Percentiles rank a stretch among this genome's conserved stretches.
These are phyloP conservation scores for Bombus difficillimus DNA, from an alignment of 1,140 invertebrate genomes.

Conservation along the genomic window DNA sequence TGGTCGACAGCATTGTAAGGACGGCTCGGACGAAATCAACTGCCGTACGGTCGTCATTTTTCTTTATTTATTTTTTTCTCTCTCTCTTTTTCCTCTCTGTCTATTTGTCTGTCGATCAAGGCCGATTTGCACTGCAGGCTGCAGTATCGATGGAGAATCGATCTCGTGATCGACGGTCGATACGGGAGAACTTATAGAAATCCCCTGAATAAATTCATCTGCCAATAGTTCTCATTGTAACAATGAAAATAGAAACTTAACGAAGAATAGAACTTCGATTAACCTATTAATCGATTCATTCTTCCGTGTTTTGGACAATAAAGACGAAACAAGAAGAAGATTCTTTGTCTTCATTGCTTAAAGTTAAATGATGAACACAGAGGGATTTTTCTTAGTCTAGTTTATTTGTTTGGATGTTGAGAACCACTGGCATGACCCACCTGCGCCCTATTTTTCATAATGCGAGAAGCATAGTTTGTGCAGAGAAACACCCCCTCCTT, in stretches of 20 bases:
- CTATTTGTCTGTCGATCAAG: background rate
- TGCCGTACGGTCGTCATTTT: conserved; percentile 82
- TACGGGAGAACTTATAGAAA: background rate
- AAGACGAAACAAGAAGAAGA: background rate
- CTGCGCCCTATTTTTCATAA: conserved; percentile 27
- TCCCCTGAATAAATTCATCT: background rate
- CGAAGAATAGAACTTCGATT: background rate
- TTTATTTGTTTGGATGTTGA: background rate
- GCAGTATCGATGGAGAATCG: background rate
- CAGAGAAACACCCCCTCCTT: background rate
- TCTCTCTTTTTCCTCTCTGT: background rate
- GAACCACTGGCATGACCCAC: background rate
- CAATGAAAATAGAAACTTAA: background rate
- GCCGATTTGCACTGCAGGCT: background rate
- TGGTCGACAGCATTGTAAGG: conserved; percentile 85
- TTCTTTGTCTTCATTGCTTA: background rate
- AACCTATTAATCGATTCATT: background rate
- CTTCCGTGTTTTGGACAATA: background rate
- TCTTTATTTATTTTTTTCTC: conserved; percentile 16
- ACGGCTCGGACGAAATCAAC: conserved; percentile 88
- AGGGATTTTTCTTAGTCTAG: background rate
- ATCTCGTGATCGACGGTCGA: background rate
- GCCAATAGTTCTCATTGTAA: background rate
- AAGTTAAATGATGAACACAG: background rate
- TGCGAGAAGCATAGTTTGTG: background rate